phyloP scores from a whole-genome alignment of 2,888 invertebrate species.

The Torymus tubicola region DNA sequence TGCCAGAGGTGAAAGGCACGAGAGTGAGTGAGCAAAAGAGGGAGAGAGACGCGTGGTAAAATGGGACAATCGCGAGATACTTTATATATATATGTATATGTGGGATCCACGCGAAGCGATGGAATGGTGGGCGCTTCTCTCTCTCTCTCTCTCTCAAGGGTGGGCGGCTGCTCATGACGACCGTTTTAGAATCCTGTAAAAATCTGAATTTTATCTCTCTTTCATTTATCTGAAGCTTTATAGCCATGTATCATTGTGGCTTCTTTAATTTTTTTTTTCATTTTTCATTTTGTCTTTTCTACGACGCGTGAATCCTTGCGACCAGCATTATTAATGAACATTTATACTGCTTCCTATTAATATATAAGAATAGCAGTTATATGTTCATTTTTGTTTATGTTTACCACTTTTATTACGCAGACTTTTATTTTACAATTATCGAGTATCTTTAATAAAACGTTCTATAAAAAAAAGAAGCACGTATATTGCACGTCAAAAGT shows the following conservation, averaged over 20 bases:
- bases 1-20: constrained; percentile 73
- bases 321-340: too few species aligned
- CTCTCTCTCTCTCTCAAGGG: neutral
- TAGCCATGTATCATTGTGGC: neutral
- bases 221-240: constrained; percentile 1
- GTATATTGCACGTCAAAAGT: constrained; percentile 26
- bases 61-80: constrained; percentile 68
- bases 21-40: too few species aligned
- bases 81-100: too few species aligned
- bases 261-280: neutral
- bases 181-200: constrained; percentile 11
- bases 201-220: constrained; percentile 24
- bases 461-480: constrained; percentile 9
- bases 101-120: constrained; percentile 65
- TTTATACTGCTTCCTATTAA: too few species aligned
- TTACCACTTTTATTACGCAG: too few species aligned
- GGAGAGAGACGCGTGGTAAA: constrained; percentile 57
- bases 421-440: too few species aligned
- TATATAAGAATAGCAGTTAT: too few species aligned
- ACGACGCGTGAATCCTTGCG: too few species aligned
- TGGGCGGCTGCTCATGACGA: constrained; percentile 7
- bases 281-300: too few species aligned
- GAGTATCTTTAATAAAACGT: neutral
- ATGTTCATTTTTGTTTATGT: too few species aligned
- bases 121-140: constrained; percentile 55